phyloP scores from a whole-genome alignment of 2,888 invertebrate genomes.

The Smittia aterrima region DNA sequence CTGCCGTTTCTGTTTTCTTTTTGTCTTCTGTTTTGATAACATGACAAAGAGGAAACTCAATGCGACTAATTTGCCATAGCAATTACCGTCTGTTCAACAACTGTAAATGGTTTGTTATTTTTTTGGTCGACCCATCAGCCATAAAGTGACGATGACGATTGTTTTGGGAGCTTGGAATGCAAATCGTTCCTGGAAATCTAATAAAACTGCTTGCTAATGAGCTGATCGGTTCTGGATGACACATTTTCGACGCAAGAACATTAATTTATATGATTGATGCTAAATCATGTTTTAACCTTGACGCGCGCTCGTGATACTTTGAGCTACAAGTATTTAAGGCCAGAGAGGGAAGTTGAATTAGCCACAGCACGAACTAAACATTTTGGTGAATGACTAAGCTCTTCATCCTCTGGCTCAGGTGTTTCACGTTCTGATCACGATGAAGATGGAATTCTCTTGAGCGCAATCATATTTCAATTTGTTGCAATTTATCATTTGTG shows the following conservation, averaged over 20 bases:
- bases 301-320: neutral
- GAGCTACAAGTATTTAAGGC: no score
- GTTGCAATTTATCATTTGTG: constrained; percentile 1
- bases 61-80: neutral
- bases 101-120: neutral
- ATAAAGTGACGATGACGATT: neutral
- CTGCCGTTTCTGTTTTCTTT: neutral
- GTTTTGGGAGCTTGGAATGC: neutral
- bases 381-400: no score
- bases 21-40: constrained; percentile 4
- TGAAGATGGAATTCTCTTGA: no score
- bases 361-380: neutral
- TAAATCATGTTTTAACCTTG: neutral
- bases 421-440: no score
- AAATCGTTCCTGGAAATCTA: neutral
- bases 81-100: neutral
- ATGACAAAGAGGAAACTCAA: neutral
- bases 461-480: constrained; percentile 6
- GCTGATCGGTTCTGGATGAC: neutral
- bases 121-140: neutral
- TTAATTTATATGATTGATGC: neutral
- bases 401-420: no score
- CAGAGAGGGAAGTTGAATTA: no score
- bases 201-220: neutral
- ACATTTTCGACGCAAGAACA: neutral